phyloP scores from a whole-genome alignment of 2,888 invertebrate genomes.

The Drosophila pseudotalamancana region DNA sequence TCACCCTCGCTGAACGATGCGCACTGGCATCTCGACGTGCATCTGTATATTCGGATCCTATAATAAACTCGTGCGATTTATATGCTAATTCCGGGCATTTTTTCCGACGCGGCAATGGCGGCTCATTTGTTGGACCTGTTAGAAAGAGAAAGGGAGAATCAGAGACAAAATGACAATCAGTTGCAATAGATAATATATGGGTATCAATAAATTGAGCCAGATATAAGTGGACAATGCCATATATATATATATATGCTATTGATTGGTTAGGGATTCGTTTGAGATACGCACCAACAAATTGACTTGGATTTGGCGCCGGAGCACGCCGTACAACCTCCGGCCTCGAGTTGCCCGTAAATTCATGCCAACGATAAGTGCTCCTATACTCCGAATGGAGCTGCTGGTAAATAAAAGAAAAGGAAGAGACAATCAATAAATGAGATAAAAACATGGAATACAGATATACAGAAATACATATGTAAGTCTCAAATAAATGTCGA shows the following conservation, averaged over 20 bases:
- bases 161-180: slow-evolving; percentile 14
- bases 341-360: slow-evolving; percentile 91
- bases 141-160: background rate
- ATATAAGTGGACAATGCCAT: slow-evolving; percentile 29
- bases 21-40: slow-evolving; percentile 84
- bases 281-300: slow-evolving; percentile 81
- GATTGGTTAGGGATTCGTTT: slow-evolving; percentile 13
- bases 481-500: too few species aligned
- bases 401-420: slow-evolving; percentile 73
- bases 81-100: slow-evolving; percentile 95
- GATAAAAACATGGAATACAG: background rate
- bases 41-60: slow-evolving; percentile 87
- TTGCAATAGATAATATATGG: slow-evolving; percentile 34
- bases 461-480: background rate
- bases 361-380: slow-evolving; percentile 98
- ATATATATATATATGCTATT: too few species aligned
- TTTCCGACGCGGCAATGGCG: slow-evolving; percentile 93
- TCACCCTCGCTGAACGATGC: slow-evolving; percentile 84
- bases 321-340: slow-evolving; percentile 89
- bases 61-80: slow-evolving; percentile 92
- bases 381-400: slow-evolving; percentile 97
- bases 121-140: slow-evolving; percentile 88
- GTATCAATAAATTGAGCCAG: slow-evolving; percentile 29
- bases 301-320: slow-evolving; percentile 86
- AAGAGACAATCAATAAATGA: slow-evolving; percentile 6